Base-by-base conservation (phyloP, 2,797 vertebrate genomes). In the Microcaecilia unicolor region DNA sequence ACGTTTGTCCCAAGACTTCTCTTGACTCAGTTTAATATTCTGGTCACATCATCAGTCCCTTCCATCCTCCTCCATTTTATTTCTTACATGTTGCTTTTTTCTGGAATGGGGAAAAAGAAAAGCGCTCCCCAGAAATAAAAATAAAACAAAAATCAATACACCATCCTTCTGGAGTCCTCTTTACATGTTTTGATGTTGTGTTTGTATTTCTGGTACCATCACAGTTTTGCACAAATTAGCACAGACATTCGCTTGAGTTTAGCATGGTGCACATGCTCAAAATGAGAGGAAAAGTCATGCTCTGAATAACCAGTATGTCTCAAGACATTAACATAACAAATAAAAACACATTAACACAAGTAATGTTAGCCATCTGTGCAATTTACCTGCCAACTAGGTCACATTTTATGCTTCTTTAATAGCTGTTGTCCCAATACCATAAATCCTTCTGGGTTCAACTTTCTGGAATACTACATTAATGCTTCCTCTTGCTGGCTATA, bases 151-250 rank as follows among this genome's bases (percentile, higher is more conserved):
- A n/a, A n/a, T n/a, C n/a, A n/a, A n/a, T n/a, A n/a, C n/a, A n/a
- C n/a, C n/a, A n/a, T n/a, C n/a, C n/a, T n/a, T n/a, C n/a, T n/a
- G n/a, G n/a, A n/a, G n/a, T n/a, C n/a, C n/a, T n/a, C n/a, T n/a
- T n/a, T n/a, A n/a, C n/a, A n/a, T n/a, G n/a, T n/a, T n/a, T n/a
- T n/a, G n/a, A n/a, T n/a, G n/a, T n/a, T n/a, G n/a, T n/a, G n/a
- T n/a, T n/a, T n/a, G n/a, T n/a, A n/a, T 54, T 63, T 41, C 49
- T 37, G 49, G 60, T 60, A 64, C 52, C n/a, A 61, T 67, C 61
- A 34, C 46, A 39, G 14, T 10, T 22, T 16, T 23, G 20, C 33
- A 10, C 6, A 25, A 26, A 28, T 15, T 48, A 51, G 51, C 37
- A 32, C 52, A 57, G 56, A 37, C 52, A 43, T 25, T 60, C n/a